Evolutionary conservation across 1,140 invertebrate genomes (phyloP), one percentile per base, ranked within the genome.

Genomic region (Drosophila gunungcola): DNA sequence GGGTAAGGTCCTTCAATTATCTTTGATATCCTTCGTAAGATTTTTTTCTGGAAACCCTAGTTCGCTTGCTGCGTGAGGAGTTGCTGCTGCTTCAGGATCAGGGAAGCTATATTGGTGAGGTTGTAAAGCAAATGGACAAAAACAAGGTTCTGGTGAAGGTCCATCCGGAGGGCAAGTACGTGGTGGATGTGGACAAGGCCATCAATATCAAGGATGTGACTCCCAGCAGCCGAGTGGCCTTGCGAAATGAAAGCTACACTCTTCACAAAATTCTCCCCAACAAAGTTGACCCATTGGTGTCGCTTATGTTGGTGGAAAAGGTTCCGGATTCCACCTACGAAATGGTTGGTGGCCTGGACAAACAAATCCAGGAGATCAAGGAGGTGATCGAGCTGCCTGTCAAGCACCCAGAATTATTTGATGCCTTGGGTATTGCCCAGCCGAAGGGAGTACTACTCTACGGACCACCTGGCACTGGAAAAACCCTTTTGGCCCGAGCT

Each of bases 261-360:
- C 94, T 99, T 12, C 99, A 99, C 93, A 99, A 99, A 94, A 99
- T 99, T 79, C 93, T 99, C n/a, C 99, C 99, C 1, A 99, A 99
- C 91, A 99, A 99, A 94, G 97, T 99, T 16, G 99, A 99, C 94
- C 99, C 99, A 1, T 93, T 99, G 36, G 99, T 99, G 0, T 99
- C 98, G 16, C 94, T 99, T 45, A 99, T 99, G 99, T 99, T 99
- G 99, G 99, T 99, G 0, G 99, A 99, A 92, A 99, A 99, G 93
- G 99, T 99, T 4, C 99, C 99, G 3, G 99, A 99, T 93, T 99
- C 98, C 0, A 99, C 99, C 0, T 97, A 99, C 92, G 99, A 99
- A 94, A 99, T 99, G 98, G 98, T 99, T 42, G 99, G 99, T 72
- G 99, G 99, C 73, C 94, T 99, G 52, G 98, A 99, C 90, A 99